Percentiles rank a stretch among this genome's conserved stretches.
Conservation (phyloP, 2,888 invertebrate species). For the Ichneumon xanthorius region DNA sequence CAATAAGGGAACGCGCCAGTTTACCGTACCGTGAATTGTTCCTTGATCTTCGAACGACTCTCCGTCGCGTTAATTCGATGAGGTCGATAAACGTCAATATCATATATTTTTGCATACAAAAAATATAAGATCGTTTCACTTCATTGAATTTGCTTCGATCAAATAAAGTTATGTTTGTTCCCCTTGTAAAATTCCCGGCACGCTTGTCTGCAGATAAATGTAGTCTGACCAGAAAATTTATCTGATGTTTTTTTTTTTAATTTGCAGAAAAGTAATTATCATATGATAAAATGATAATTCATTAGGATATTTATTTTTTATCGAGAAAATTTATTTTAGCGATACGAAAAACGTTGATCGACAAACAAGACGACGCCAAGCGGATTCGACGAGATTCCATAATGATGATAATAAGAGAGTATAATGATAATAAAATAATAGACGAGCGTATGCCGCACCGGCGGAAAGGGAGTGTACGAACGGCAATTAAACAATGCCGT, state of each 20-base stretch:
- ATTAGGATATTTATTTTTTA: too few species aligned
- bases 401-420: conserved; percentile 2
- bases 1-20: conserved; percentile 46
- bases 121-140: background rate
- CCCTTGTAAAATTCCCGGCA: too few species aligned
- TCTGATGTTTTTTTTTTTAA: too few species aligned
- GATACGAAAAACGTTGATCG: background rate
- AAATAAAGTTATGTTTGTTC: too few species aligned
- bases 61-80: background rate
- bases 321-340: too few species aligned
- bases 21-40: conserved; percentile 38
- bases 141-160: background rate
- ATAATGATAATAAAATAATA: conserved; percentile 18
- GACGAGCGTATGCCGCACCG: conserved; percentile 38
- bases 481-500: conserved; percentile 55
- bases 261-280: too few species aligned
- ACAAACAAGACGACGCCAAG: background rate
- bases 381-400: background rate
- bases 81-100: background rate
- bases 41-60: conserved; percentile 48
- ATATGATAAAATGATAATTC: too few species aligned
- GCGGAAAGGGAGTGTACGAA: conserved; percentile 29
- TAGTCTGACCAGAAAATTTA: too few species aligned
- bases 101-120: background rate
- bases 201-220: too few species aligned